Percentiles rank a stretch among this genome's conserved stretches.
These are phyloP conservation scores for Myanophis thanlyinensis DNA, from an alignment of 2,113 vertebrate genomes.

Conservation along the genomic window DNA sequence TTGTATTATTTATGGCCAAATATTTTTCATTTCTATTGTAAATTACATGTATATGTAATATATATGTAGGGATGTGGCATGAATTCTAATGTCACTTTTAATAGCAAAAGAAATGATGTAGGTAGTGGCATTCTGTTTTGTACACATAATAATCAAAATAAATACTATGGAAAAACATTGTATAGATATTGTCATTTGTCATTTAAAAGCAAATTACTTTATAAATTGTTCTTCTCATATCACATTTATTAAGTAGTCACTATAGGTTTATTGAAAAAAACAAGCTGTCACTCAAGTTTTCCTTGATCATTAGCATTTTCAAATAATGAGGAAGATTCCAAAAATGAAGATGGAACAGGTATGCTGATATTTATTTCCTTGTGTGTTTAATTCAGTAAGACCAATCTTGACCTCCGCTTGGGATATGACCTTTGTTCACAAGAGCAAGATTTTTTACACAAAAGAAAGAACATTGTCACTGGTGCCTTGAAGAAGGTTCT, in stretches of 20 bases:
- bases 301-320: background rate
- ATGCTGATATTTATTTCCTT: conserved; percentile 1
- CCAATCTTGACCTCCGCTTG: conserved; percentile 74
- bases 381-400: conserved; percentile 42
- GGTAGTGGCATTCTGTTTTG: background rate
- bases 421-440: conserved; percentile 72
- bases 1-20: background rate
- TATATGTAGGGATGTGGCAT: background rate
- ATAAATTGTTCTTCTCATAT: background rate
- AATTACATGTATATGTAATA: background rate
- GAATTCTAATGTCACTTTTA: background rate
- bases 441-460: conserved; percentile 77
- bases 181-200: background rate
- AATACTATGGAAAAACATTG: accelerated
- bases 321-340: conserved; percentile 8
- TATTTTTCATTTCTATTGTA: background rate
- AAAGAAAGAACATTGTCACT: conserved; percentile 71
- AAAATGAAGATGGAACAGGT: background rate
- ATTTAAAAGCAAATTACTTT: background rate
- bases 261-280: background rate
- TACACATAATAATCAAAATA: background rate
- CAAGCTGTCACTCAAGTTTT: accelerated
- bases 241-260: background rate
- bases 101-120: background rate
- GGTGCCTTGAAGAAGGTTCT: conserved; percentile 73